phyloP scores from a whole-genome alignment of 2,888 invertebrate genomes.

The Polylopha cassiicola region DNA sequence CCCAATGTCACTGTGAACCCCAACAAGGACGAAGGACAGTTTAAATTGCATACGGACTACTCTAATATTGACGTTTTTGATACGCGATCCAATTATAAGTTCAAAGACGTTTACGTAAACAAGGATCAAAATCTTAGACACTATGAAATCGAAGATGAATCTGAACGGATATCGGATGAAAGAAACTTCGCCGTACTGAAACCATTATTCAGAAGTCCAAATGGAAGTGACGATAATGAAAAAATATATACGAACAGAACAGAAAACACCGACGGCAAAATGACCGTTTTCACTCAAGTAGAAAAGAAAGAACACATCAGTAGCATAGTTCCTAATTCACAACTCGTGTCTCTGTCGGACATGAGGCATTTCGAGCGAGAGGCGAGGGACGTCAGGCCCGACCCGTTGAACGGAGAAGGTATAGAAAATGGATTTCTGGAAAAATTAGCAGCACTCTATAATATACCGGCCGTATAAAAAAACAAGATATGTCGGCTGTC shows the following conservation, averaged over 20 bases:
- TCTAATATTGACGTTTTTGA: conserved; percentile 42
- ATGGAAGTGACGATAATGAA: conserved; percentile 26
- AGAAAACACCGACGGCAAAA: conserved; percentile 58
- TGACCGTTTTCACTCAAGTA: conserved; percentile 57
- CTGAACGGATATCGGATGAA: conserved; percentile 31
- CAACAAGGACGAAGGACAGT: conserved; percentile 34
- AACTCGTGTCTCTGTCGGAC: conserved; percentile 38
- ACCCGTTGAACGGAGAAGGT: conserved; percentile 41
- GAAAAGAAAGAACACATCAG: conserved; percentile 47
- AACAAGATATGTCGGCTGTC: no score
- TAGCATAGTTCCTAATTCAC: conserved; percentile 32
- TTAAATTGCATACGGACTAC: conserved; percentile 37
- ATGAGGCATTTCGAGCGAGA: conserved; percentile 49
- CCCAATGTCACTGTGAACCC: conserved; percentile 55
- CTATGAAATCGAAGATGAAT: conserved; percentile 33
- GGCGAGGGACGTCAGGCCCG: conserved; percentile 37
- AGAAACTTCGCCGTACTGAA: conserved; percentile 44
- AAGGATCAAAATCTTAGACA: conserved; percentile 27
- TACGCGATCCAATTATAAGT: conserved; percentile 39
- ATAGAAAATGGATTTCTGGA: conserved; percentile 58
- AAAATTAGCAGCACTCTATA: conserved; percentile 56
- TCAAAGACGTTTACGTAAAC: conserved; percentile 42
- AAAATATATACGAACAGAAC: conserved; percentile 31
- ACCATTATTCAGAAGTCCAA: conserved; percentile 36
- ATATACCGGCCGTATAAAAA: conserved; percentile 53